Conservation (phyloP, 2,113 vertebrate species). For the Pygathrix nemaeus region DNA sequence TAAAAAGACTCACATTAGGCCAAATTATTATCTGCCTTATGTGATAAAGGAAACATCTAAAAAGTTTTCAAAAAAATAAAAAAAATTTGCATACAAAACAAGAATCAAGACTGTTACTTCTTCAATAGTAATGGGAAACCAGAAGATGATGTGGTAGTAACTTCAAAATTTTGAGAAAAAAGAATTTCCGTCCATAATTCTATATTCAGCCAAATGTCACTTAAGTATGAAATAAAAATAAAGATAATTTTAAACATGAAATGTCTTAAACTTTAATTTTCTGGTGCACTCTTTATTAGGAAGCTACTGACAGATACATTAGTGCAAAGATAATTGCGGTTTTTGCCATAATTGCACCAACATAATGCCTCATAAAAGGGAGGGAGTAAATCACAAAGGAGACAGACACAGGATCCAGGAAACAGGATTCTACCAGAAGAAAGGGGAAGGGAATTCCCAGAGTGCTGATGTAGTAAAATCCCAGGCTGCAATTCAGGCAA, state of each 20-base stretch:
- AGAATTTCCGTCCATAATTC: background rate
- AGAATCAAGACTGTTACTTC: background rate
- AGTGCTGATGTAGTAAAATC: background rate
- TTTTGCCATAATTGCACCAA: no score
- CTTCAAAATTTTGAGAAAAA: slow-evolving; percentile 13
- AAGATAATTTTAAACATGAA: background rate
- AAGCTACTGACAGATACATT: background rate
- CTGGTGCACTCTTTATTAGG: background rate
- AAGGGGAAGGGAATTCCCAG: no score
- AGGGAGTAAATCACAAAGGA: background rate
- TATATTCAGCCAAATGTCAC: background rate
- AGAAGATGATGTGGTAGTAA: background rate
- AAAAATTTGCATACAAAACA: background rate
- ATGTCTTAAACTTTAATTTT: background rate
- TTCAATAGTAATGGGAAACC: background rate
- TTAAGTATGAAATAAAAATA: background rate
- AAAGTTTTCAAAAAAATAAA: background rate
- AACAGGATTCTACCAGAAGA: background rate
- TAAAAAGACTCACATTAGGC: background rate
- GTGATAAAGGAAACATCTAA: background rate
- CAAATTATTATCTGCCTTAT: background rate
- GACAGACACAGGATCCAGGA: background rate
- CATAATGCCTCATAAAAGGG: background rate
- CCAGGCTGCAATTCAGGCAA: background rate
- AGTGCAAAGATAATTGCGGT: no score